Evolutionary conservation across 2,113 vertebrate species (phyloP).

Genomic region (Boleophthalmus pectinirostris): DNA sequence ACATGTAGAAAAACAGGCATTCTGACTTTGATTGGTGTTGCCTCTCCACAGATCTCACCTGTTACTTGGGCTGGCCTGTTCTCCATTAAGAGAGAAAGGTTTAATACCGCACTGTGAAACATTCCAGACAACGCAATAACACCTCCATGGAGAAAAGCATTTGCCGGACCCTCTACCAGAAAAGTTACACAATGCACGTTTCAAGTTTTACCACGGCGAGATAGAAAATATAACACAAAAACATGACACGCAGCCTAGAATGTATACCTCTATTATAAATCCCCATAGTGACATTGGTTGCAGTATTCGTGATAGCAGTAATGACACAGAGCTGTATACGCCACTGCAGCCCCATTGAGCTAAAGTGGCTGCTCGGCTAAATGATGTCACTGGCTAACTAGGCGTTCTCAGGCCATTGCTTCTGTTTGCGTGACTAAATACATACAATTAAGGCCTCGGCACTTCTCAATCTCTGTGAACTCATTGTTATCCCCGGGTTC

Average conservation of each 20-base stretch:
- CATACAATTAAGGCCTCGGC: constrained; percentile 98
- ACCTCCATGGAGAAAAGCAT: too few relatives aligned
- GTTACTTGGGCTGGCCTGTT: too few relatives aligned
- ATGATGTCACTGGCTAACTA: constrained; percentile 97
- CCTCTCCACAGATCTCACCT: too few relatives aligned
- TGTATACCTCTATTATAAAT: neutral
- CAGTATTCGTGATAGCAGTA: constrained; percentile 32
- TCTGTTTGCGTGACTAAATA: constrained; percentile 99
- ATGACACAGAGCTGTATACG: constrained; percentile 60
- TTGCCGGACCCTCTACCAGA: too few relatives aligned
- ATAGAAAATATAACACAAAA: too few relatives aligned
- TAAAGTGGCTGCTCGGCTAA: constrained; percentile 85
- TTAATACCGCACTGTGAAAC: too few relatives aligned
- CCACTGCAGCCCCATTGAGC: constrained; percentile 87
- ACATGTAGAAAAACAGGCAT: too few relatives aligned
- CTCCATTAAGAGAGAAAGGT: too few relatives aligned
- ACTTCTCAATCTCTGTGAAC: constrained; percentile 98
- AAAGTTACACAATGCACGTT: too few relatives aligned
- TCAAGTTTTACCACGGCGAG: too few relatives aligned
- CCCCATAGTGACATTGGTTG: neutral
- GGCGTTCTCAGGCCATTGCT: constrained; percentile 98
- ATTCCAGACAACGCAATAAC: too few relatives aligned
- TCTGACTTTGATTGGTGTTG: too few relatives aligned
- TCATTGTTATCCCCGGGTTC: constrained; percentile 99
- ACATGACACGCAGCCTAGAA: neutral